phyloP scores from a whole-genome alignment of 2,888 invertebrate species.

The Peribatodes rhomboidaria region DNA sequence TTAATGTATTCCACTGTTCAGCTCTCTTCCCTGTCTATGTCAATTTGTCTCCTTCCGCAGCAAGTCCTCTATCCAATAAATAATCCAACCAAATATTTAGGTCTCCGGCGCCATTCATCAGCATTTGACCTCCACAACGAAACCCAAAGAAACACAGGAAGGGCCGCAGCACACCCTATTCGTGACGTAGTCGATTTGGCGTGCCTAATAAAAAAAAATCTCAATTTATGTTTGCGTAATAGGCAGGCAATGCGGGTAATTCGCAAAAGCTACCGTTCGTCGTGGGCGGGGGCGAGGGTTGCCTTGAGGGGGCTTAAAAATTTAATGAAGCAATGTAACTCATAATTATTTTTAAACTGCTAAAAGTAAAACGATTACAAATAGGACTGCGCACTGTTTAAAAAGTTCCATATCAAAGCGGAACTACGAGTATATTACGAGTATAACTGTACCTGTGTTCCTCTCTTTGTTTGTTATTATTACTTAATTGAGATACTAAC shows the following conservation, averaged over 20 bases:
- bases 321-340: slow-evolving; percentile 1
- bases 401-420: too few relatives aligned
- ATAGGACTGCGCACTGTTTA: too few relatives aligned
- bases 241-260: slow-evolving; percentile 69
- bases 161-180: slow-evolving; percentile 54
- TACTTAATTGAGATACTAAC: too few relatives aligned
- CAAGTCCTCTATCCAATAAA: not conserved
- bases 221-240: slow-evolving; percentile 74
- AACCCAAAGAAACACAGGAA: slow-evolving; percentile 28
- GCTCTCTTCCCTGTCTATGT: not conserved
- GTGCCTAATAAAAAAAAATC: slow-evolving; percentile 72
- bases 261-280: slow-evolving; percentile 56
- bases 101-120: slow-evolving; percentile 13
- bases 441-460: too few relatives aligned
- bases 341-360: slow-evolving; percentile 6
- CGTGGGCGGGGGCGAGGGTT: slow-evolving; percentile 12
- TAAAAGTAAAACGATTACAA: not conserved
- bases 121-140: slow-evolving; percentile 13
- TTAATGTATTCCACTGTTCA: not conserved
- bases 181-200: slow-evolving; percentile 75
- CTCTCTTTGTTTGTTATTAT: too few relatives aligned
- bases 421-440: too few relatives aligned
- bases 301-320: slow-evolving; percentile 15
- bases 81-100: slow-evolving; percentile 7
- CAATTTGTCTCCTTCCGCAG: not conserved